Evolutionary conservation across 1,140 invertebrate species (phyloP), one percentile per base, ranked within the genome.

Genomic region (Helicoverpa zea): DNA sequence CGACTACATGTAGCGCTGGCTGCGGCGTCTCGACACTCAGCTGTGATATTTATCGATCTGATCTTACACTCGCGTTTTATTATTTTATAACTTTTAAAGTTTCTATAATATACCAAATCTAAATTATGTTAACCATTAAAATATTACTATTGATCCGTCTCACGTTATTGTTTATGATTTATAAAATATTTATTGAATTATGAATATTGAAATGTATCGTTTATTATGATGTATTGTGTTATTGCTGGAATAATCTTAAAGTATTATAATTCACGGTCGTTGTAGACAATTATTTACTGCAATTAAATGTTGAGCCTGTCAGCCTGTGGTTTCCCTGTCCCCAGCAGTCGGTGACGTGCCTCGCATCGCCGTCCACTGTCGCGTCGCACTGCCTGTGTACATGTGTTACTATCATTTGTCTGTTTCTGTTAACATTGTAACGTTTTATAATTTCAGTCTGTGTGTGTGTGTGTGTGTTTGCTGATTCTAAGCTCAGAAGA

Each of bases 1-100:
- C 5, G 76, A 83, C 10, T 82, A 80, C 81, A 81, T 84, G 12
- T 88, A 82, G 59, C 73, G 18, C 30, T 23, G n/a, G 7, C 58
- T 13, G 2, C n/a, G 14, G 1, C 7, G 56, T 14, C 75, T 23
- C 43, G 10, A 61, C 30, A 66, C 29, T 14, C 14, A 18, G 47
- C 74, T 81, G 73, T 81, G 80, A 77, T 75, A 75, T 63, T 52
- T 74, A 66, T 80, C 61, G 77, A 80, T 76, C 74, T 74, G 58
- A 74, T 12, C n/a, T 58, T 49, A 29, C 14, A 82, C 56, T 30
- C 47, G 43, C 47, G 11, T 68, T 68, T 23, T 51, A 51, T 68
- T 68, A 68, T 68, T 68, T 63, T 47, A 64, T 47, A 14, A 12
- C 43, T 14, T 11, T 12, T 16, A 4, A 54, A 11, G 43, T 64